Percentiles rank a stretch among this genome's conserved stretches.
Evolutionary conservation across 1,140 invertebrate species (phyloP).

Genomic region (Trypoxylus dichotomus): DNA sequence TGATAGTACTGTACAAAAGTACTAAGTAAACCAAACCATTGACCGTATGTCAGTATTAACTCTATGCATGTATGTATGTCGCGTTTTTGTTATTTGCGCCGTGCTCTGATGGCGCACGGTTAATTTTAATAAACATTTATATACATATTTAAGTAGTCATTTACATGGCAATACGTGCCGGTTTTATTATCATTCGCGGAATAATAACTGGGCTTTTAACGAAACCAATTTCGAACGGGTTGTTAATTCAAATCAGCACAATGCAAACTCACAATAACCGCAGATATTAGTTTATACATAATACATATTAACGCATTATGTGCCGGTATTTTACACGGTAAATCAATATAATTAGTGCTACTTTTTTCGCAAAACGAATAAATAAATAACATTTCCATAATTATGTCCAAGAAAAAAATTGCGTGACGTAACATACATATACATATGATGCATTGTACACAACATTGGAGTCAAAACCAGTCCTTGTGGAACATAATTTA

Average conservation of each 20-base stretch:
- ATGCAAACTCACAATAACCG: background rate
- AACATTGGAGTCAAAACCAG: background rate
- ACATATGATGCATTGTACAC: background rate
- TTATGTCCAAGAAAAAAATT: background rate
- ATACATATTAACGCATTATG: background rate
- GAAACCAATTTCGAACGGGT: background rate
- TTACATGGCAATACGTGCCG: background rate
- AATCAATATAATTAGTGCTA: background rate
- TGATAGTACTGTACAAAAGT: too few species aligned
- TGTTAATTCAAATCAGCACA: background rate
- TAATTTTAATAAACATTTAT: background rate
- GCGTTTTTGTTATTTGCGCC: background rate
- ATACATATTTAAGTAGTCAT: background rate
- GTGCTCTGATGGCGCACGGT: background rate
- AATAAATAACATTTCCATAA: background rate
- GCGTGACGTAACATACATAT: background rate
- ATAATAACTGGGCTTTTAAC: background rate
- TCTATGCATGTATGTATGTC: background rate
- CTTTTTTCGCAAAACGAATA: background rate
- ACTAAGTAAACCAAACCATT: too few species aligned
- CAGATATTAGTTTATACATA: background rate
- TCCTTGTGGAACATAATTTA: background rate
- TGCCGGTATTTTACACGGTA: background rate
- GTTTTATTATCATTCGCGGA: background rate
- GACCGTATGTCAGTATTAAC: too few species aligned